Conservation (phyloP, 1,140 invertebrate species). For the Hyphantria cunea region DNA sequence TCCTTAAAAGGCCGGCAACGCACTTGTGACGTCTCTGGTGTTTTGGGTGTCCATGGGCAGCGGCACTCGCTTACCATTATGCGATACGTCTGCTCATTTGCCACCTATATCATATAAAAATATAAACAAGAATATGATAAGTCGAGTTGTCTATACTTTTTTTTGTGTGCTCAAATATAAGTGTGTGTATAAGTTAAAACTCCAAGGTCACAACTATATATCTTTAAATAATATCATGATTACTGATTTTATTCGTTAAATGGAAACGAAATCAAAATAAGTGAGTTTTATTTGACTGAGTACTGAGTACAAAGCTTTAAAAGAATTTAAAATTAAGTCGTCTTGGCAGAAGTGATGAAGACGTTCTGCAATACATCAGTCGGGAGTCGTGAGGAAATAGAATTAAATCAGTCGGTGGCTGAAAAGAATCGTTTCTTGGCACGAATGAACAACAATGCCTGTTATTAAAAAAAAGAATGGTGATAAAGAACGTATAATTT, state of each 20-base stretch:
- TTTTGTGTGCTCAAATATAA: too few species aligned
- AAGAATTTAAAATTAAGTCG: constrained; percentile 44
- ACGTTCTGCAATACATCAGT: constrained; percentile 49
- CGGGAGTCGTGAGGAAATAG: constrained; percentile 57
- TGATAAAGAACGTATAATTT: constrained; percentile 78
- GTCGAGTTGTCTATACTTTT: too few species aligned
- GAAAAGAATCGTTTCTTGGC: constrained; percentile 75
- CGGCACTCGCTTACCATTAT: too few species aligned
- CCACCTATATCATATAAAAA: too few species aligned
- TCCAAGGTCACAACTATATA: too few species aligned
- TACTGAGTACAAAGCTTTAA: constrained; percentile 13
- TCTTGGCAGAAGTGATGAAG: constrained; percentile 53
- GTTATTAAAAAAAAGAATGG: constrained; percentile 74
- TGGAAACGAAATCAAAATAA: not conserved
- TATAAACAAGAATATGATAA: too few species aligned
- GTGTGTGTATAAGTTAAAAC: too few species aligned
- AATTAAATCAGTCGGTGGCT: constrained; percentile 75
- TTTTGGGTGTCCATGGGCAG: too few species aligned
- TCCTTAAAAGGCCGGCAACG: too few species aligned
- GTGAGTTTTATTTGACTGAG: not conserved
- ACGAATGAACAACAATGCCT: constrained; percentile 76
- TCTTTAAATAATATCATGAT: too few species aligned
- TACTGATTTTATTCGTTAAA: not conserved
- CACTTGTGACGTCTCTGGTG: too few species aligned
- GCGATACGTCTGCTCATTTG: too few species aligned